Evolutionary conservation across 2,888 invertebrate species (phyloP).

Genomic region (Drosophila gaucha): DNA sequence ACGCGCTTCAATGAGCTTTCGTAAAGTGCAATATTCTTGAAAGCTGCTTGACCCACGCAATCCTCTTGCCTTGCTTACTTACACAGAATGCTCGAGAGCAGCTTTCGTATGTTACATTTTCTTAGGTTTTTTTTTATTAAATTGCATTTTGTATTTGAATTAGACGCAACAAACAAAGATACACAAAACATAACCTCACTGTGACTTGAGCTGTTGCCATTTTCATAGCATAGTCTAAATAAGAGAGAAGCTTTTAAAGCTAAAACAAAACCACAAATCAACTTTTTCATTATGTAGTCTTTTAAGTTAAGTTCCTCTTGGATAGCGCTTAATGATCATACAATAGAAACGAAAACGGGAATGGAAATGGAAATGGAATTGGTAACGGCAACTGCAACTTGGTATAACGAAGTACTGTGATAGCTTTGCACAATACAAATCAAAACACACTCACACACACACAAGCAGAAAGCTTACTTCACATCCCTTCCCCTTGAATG

Average conservation of each 20-base stretch:
- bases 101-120: neutral
- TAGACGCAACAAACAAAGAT: slow-evolving; percentile 9
- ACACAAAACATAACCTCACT: slow-evolving; percentile 49
- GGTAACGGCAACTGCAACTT: slow-evolving; percentile 40
- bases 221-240: slow-evolving; percentile 39
- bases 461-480: slow-evolving; percentile 18
- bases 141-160: slow-evolving; percentile 1
- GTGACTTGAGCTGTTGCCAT: slow-evolving; percentile 66
- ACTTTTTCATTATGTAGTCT: slow-evolving; percentile 29
- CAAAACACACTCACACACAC: neutral
- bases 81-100: neutral
- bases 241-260: slow-evolving; percentile 58
- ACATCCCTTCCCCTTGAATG: slow-evolving; percentile 3
- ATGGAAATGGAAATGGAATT: slow-evolving; percentile 38
- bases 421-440: slow-evolving; percentile 71
- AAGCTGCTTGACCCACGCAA: slow-evolving; percentile 19
- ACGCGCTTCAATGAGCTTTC: slow-evolving; percentile 9
- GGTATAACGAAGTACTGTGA: slow-evolving; percentile 81
- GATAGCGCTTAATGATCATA: slow-evolving; percentile 18
- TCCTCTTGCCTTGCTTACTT: slow-evolving; percentile 18
- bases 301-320: slow-evolving; percentile 48
- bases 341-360: slow-evolving; percentile 34
- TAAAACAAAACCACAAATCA: neutral
- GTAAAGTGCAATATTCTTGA: slow-evolving; percentile 12
- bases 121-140: slow-evolving; percentile 6